A percentile compares a stretch with the other conserved stretches of the same genome.
Conservation (phyloP, 2,797 vertebrate species). For the Falco peregrinus region DNA sequence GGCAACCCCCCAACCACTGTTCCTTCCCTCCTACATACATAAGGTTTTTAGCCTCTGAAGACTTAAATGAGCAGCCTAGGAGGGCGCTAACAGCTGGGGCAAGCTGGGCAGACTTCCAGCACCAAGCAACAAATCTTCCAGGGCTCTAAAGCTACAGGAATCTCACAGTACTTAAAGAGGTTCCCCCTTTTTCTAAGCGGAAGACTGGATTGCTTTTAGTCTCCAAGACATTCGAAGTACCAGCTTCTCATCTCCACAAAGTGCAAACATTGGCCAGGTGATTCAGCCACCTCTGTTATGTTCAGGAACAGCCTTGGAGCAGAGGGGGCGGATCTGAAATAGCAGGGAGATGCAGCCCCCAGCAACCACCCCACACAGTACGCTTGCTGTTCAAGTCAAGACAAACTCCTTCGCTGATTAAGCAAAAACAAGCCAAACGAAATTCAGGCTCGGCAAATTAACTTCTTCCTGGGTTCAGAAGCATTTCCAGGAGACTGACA, state of each 20-base stretch:
- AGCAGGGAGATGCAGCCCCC: neutral
- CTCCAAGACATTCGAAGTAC: neutral
- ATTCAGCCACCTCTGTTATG: neutral
- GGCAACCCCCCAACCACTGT: neutral
- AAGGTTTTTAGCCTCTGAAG: neutral
- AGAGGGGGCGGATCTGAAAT: neutral
- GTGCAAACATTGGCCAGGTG: neutral
- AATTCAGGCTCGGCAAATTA: neutral
- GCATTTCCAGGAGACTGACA: neutral
- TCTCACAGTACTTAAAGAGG: neutral
- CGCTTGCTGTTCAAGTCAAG: neutral
- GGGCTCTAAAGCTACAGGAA: neutral
- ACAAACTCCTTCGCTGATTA: neutral
- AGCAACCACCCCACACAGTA: neutral
- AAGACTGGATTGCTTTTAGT: neutral
- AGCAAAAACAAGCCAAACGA: neutral
- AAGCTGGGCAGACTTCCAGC: neutral
- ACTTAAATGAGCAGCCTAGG: neutral
- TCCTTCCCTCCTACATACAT: neutral
- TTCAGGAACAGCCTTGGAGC: neutral
- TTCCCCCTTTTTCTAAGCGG: neutral
- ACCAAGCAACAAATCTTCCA: neutral
- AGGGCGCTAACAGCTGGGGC: neutral
- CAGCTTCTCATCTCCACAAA: neutral
- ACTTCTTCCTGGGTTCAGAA: neutral